Percentiles rank a stretch among this genome's conserved stretches.
Evolutionary conservation across 2,888 invertebrate species (phyloP).

Genomic region (Kryphioiulus occultus): DNA sequence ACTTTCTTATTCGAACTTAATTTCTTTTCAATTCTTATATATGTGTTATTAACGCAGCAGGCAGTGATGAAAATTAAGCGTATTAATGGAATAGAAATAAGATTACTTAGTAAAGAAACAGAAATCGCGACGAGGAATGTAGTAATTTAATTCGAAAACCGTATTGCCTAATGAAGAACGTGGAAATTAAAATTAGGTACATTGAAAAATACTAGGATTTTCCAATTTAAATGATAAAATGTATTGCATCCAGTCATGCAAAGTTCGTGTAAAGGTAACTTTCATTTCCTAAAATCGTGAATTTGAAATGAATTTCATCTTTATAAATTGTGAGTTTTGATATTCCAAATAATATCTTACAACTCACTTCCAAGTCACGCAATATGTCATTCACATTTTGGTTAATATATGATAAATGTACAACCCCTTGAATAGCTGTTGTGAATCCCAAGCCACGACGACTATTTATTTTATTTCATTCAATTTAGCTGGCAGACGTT

Average conservation of each 20-base stretch:
- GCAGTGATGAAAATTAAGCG: background rate
- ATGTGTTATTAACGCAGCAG: background rate
- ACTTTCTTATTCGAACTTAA: background rate
- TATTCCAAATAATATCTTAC: no score
- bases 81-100: background rate
- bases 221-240: no score
- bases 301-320: no score
- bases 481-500: background rate
- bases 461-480: background rate
- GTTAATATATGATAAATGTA: no score
- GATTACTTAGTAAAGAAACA: background rate
- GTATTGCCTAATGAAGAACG: background rate
- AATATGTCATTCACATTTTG: no score
- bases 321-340: no score
- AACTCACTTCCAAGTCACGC: no score
- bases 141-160: background rate
- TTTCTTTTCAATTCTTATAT: background rate
- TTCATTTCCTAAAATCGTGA: no score
- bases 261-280: no score
- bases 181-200: background rate
- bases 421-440: no score
- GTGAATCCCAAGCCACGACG: background rate
- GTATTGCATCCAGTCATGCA: no score
- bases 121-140: background rate
- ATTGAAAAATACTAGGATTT: no score